Base-by-base conservation (phyloP, 2,113 vertebrate species). In the Sialia sialis region DNA sequence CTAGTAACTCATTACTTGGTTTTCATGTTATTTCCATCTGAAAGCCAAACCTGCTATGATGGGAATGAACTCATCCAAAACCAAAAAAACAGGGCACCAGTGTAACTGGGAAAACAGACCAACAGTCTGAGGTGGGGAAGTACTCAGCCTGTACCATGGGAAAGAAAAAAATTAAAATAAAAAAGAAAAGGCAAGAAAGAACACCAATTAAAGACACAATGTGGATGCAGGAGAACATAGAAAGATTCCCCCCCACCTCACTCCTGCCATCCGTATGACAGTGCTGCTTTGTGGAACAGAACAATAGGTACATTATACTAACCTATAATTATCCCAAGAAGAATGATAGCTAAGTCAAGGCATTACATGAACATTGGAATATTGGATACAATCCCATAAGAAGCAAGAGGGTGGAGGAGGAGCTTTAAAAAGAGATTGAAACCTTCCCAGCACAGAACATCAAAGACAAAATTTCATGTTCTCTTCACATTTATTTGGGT, bases 291-390 rank as follows among this genome's bases (percentile, higher is more conserved):
- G 97, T 98, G 90, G 94, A 97, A 75, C 30, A 95, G 97, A 98
- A 98, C 98, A 98, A 98, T 98, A 97, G 93, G 93, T 96, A 96
- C 95, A 98, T 98, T 98, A 97, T 98, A 94, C 97, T 94, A 97
- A 97, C 96, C 96, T 97, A 97, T 97, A 97, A 98, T 97, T 97
- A 98, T 95, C 96, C 95, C 76, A 48, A 95, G 95, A 98, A 97
- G 97, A 97, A 94, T 91, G 81, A 97, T 96, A 96, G 97, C 90
- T 60, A 97, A 98, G 95, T 96, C 96, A 97, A 97, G 96, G 96
- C 97, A 95, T 96, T 97, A 91, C 84, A 76, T 78, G 97, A 96
- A 91, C 86, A 87, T 39, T 95, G 84, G 94, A 96, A 97, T 96
- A 96, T 90, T 98, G 97, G 96, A 97, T 89, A 73, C 92, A 92